Conservation (phyloP, 1,140 invertebrate species). For the Psix sp. region DNA sequence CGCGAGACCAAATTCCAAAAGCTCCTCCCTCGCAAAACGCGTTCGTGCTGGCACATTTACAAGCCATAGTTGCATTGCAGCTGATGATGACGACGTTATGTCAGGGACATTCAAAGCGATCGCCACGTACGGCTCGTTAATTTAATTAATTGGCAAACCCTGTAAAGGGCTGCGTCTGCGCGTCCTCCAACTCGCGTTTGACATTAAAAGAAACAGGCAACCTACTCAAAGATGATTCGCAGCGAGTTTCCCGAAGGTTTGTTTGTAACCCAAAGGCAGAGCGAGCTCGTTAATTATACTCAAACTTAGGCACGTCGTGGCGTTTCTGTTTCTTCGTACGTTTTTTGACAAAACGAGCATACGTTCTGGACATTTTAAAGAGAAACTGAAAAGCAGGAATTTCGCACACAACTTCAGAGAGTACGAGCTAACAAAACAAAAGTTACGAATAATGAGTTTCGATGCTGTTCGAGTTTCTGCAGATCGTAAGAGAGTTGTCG, state of each 20-base stretch:
- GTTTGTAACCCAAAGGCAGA: constrained; percentile 54
- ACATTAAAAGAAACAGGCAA: too few species aligned
- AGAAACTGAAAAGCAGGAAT: too few species aligned
- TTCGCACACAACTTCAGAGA: too few species aligned
- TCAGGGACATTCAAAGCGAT: constrained; percentile 58
- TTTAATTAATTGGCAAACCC: constrained; percentile 58
- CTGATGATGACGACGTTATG: constrained; percentile 54
- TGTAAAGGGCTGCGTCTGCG: constrained; percentile 31
- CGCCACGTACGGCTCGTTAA: constrained; percentile 56
- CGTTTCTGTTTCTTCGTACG: constrained; percentile 37
- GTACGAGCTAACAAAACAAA: too few species aligned
- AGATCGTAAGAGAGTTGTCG: too few species aligned
- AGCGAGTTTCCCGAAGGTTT: constrained; percentile 33
- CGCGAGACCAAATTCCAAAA: constrained; percentile 54
- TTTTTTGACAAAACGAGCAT: constrained; percentile 19
- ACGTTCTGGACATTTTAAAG: constrained; percentile 4
- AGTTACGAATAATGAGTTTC: too few species aligned
- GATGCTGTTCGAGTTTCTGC: too few species aligned
- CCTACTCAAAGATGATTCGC: too few species aligned
- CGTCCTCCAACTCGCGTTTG: constrained; percentile 44
- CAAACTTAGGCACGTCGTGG: constrained; percentile 46
- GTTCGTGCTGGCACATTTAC: constrained; percentile 48
- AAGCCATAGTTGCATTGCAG: constrained; percentile 29
- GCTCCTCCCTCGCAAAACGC: constrained; percentile 48
- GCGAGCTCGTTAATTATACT: constrained; percentile 59